Base-by-base conservation (phyloP, 2,113 vertebrate genomes). In the Hippocampus comes region DNA sequence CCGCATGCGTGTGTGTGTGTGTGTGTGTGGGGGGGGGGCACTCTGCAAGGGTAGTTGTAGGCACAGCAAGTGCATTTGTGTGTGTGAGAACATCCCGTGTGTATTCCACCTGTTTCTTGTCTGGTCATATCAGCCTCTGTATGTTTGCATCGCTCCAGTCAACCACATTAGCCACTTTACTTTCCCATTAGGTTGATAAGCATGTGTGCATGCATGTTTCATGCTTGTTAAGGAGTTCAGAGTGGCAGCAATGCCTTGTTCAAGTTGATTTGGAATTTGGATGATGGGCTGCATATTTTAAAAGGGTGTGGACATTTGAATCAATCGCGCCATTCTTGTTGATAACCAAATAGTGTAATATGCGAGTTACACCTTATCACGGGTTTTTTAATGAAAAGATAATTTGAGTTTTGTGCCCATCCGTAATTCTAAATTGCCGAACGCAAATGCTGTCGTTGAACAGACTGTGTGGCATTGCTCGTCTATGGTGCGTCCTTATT, bases 111-210 rank as follows among this genome's bases (percentile, higher is more conserved):
- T 87, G 82, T 74, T 68, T 72, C 76, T 65, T 75, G 64, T 75
- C 77, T 76, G 73, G 63, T 77, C 74, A 71, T 84, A 82, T 88
- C 79, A 72, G 63, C 74, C 72, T 80, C 72, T 65, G 63, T 70
- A 60, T 89, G 77, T 89, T 88, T 88, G 78, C 78, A 80, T 84
- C 79, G 43, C 82, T 76, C 63, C 74, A 83, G 79, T 86, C 79
- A 88, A 88, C 76, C 80, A 83, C 30, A 83, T 72, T 81, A 73
- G 48, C 38, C 63, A 73, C 85, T 81, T 90, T 86, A 79, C 81
- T 82, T 82, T 82, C 84, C 85, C 86, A 91, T 91, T 89, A 91
- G 77, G 67, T 76, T 85, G 86, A 89, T 89, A 88, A 71, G 67
- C 63, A 51, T 70, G 61, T 65, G 63, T 73, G 38, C 75, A 17